Conservation (phyloP, 2,113 vertebrate genomes). For the Zosterops lateralis region DNA sequence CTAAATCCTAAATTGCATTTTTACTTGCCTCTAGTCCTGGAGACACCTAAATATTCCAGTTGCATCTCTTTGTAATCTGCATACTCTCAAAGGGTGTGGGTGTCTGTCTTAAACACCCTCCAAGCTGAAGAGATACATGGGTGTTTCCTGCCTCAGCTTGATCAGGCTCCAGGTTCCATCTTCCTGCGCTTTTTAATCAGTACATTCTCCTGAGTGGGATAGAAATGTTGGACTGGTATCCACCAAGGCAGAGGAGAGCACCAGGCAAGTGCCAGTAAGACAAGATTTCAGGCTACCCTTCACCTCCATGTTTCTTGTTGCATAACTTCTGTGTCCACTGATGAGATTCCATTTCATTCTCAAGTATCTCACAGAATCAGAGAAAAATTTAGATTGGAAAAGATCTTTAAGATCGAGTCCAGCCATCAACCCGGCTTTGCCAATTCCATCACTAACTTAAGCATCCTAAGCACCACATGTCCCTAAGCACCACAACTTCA, state of each 20-base stretch:
- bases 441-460: neutral
- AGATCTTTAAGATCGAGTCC: accelerated
- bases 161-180: neutral
- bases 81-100: neutral
- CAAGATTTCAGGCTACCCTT: neutral
- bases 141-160: neutral
- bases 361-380: neutral
- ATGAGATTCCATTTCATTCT: neutral
- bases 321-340: neutral
- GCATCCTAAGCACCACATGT: accelerated
- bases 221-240: neutral
- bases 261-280: neutral
- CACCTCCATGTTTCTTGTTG: neutral
- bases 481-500: accelerated
- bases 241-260: neutral
- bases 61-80: neutral
- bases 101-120: neutral
- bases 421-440: accelerated
- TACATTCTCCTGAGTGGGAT: neutral
- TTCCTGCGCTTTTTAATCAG: accelerated
- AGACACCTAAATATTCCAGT: neutral
- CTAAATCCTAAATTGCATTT: neutral
- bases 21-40: neutral
- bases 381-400: neutral
- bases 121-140: neutral